Evolutionary conservation across 2,888 invertebrate species (phyloP).

Genomic region (Andrena haemorrhoa): DNA sequence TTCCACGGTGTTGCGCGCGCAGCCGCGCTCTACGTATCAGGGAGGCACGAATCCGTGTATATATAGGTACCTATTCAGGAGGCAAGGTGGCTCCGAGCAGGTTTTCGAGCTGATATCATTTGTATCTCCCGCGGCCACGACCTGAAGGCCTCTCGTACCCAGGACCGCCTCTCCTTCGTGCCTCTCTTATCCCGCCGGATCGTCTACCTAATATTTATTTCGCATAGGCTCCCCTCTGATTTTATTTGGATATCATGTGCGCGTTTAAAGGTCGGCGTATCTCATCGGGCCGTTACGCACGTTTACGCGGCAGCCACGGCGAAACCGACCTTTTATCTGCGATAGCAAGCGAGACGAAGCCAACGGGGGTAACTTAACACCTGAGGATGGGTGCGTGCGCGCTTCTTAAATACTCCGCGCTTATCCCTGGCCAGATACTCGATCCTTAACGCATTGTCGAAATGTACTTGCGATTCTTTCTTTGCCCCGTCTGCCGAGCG

Average conservation of each 20-base stretch:
- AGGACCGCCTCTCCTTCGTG: constrained; percentile 53
- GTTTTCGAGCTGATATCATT: constrained; percentile 75
- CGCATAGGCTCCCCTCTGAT: constrained; percentile 68
- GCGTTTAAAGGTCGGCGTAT: constrained; percentile 65
- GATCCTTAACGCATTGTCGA: constrained; percentile 29
- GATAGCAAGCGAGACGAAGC: constrained; percentile 53
- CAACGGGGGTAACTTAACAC: constrained; percentile 76
- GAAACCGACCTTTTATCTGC: constrained; percentile 60
- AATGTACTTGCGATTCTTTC: neutral
- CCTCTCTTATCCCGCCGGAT: constrained; percentile 66
- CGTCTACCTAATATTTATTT: constrained; percentile 74
- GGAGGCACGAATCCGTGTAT: constrained; percentile 53
- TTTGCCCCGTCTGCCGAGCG: neutral
- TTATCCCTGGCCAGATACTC: constrained; percentile 30
- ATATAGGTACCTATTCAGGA: constrained; percentile 58
- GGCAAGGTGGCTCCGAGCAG: constrained; percentile 70
- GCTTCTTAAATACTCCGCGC: constrained; percentile 42
- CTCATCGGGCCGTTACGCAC: constrained; percentile 69
- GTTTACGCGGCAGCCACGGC: constrained; percentile 63
- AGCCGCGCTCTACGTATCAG: constrained; percentile 30
- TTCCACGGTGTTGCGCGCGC: constrained; percentile 20
- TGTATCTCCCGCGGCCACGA: constrained; percentile 70
- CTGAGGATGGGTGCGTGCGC: constrained; percentile 52
- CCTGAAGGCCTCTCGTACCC: constrained; percentile 63
- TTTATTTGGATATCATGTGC: constrained; percentile 72